Percentiles rank a stretch among this genome's conserved stretches.
phyloP scores from a whole-genome alignment of 2,113 vertebrate species.

The Charina bottae region DNA sequence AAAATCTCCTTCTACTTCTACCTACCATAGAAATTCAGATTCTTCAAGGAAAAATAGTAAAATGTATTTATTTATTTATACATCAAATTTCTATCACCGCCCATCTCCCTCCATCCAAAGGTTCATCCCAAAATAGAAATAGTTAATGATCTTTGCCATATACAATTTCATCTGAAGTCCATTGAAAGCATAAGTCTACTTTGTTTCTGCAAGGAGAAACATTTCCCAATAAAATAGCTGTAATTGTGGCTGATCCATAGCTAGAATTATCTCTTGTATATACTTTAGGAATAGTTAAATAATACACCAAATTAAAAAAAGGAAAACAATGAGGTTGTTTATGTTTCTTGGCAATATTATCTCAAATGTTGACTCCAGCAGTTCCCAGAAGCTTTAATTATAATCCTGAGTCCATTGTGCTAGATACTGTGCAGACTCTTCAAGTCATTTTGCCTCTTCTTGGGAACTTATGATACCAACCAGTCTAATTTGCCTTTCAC shows the following conservation, averaged over 20 bases:
- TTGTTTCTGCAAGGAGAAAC: background rate
- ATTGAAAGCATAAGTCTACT: background rate
- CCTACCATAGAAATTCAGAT: background rate
- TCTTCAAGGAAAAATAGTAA: background rate
- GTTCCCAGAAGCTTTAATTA: conserved; percentile 56
- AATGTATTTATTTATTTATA: too few relatives aligned
- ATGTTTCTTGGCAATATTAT: conserved; percentile 32
- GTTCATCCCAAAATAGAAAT: background rate
- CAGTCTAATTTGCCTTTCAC: conserved; percentile 53
- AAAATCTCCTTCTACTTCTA: too few relatives aligned
- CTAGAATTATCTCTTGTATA: conserved; percentile 7
- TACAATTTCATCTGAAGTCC: background rate
- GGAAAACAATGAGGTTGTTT: conserved; percentile 23
- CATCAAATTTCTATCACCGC: too few relatives aligned
- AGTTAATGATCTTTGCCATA: background rate
- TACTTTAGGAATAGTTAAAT: conserved; percentile 22
- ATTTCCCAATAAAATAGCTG: background rate
- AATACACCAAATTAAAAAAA: conserved; percentile 21
- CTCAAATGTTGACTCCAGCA: conserved; percentile 37
- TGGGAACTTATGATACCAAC: conserved; percentile 56
- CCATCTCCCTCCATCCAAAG: too few relatives aligned
- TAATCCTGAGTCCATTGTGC: conserved; percentile 32
- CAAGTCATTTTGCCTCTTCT: conserved; percentile 53
- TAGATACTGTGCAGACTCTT: conserved; percentile 27
- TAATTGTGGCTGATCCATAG: background rate